Evolutionary conservation across 2,888 invertebrate species (phyloP).

Genomic region (Cerastis leucographa): DNA sequence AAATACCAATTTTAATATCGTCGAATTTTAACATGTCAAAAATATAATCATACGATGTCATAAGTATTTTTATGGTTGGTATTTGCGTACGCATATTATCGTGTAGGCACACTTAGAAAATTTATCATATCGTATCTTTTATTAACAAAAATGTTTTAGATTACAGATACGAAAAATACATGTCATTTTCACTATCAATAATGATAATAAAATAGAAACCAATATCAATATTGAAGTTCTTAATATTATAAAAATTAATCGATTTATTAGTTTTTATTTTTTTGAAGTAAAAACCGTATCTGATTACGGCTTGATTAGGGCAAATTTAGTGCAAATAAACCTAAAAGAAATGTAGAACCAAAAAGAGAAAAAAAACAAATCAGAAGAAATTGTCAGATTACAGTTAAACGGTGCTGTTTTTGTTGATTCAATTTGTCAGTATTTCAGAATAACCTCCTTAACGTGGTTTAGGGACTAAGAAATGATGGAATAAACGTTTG

Average conservation of each 20-base stretch:
- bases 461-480: too few relatives aligned
- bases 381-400: background rate
- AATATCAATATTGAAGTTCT: background rate
- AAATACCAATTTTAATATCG: background rate
- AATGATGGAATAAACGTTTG: too few relatives aligned
- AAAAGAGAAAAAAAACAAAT: background rate
- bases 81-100: background rate
- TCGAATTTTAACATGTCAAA: background rate
- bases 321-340: constrained; percentile 8
- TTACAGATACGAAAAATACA: constrained; percentile 10
- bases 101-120: constrained; percentile 1
- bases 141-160: constrained; percentile 7
- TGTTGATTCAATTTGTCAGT: too few relatives aligned
- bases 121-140: background rate
- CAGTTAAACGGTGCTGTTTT: too few relatives aligned
- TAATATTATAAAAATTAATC: constrained; percentile 6
- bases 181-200: constrained; percentile 2
- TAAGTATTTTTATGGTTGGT: constrained; percentile 24
- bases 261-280: constrained; percentile 14
- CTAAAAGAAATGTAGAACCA: background rate
- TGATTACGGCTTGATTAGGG: constrained; percentile 2
- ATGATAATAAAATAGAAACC: background rate
- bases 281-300: background rate
- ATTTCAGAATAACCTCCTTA: too few relatives aligned
- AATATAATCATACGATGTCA: background rate